Evolutionary conservation across 2,888 invertebrate genomes (phyloP).

Genomic region (Pachliopta kotzebuea): DNA sequence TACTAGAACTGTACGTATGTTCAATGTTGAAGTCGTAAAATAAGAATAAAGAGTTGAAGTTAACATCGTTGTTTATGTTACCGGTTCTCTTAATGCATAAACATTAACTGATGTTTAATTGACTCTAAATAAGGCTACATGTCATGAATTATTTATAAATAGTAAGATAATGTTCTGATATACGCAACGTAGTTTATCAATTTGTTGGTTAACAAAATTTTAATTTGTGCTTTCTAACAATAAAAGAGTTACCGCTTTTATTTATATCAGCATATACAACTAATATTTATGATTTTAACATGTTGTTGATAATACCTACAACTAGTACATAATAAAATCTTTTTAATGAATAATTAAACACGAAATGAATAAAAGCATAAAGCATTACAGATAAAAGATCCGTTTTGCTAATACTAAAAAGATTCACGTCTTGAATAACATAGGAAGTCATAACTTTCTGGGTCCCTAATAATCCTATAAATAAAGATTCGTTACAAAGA

Average conservation of each 20-base stretch:
- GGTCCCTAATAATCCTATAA: constrained; percentile 18
- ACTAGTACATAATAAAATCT: no score
- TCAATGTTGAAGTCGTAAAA: not conserved
- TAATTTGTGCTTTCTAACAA: not conserved
- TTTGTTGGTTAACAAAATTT: constrained; percentile 1
- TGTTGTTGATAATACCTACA: no score
- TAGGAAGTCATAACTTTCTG: constrained; percentile 13
- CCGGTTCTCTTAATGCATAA: constrained; percentile 22
- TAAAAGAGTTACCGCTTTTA: not conserved
- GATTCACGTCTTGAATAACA: constrained; percentile 1
- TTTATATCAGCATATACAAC: not conserved
- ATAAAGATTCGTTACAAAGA: constrained; percentile 8
- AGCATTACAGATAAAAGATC: no score
- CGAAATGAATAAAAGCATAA: no score
- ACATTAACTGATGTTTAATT: constrained; percentile 21
- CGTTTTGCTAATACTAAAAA: no score
- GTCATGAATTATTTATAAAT: constrained; percentile 15
- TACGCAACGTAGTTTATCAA: not conserved
- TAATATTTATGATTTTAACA: no score
- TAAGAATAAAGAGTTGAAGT: constrained; percentile 1
- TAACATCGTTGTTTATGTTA: constrained; percentile 21
- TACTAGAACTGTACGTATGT: not conserved
- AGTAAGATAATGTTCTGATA: constrained; percentile 1
- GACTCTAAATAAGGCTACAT: constrained; percentile 23
- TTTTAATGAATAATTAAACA: no score